phyloP scores from a whole-genome alignment of 2,113 vertebrate species.

The Rhinogobius similis region DNA sequence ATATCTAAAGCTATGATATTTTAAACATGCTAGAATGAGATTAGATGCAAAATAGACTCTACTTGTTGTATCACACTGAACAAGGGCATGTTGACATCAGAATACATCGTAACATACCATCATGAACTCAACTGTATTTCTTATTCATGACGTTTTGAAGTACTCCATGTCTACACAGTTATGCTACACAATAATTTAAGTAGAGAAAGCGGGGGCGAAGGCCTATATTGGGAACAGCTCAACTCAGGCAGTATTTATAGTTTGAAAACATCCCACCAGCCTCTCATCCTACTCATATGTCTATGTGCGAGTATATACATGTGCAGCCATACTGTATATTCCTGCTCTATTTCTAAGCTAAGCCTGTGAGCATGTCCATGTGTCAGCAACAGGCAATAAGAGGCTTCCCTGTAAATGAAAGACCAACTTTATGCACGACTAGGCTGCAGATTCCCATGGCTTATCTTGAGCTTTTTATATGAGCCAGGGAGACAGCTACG shows the following conservation, averaged over 20 bases:
- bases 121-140: constrained; percentile 7
- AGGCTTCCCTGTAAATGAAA: constrained; percentile 33
- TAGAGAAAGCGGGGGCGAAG: neutral
- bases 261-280: constrained; percentile 33
- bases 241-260: constrained; percentile 58
- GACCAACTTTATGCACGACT: constrained; percentile 8
- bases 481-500: constrained; percentile 10
- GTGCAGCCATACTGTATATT: constrained; percentile 32
- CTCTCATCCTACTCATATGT: constrained; percentile 56
- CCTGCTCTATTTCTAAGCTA: constrained; percentile 26
- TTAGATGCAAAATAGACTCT: neutral
- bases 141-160: neutral
- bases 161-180: constrained; percentile 22
- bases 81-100: neutral
- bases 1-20: neutral
- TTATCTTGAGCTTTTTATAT: constrained; percentile 16
- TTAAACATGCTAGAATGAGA: neutral
- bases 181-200: neutral
- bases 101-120: neutral
- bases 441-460: constrained; percentile 7
- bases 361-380: constrained; percentile 16
- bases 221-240: constrained; percentile 40
- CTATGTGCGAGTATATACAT: constrained; percentile 21
- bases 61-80: neutral
- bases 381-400: constrained; percentile 41